Evolutionary conservation across 1,140 invertebrate species (phyloP), one percentile per base, ranked within the genome.

Genomic region (Scaptodrosophila lebanonensis): DNA sequence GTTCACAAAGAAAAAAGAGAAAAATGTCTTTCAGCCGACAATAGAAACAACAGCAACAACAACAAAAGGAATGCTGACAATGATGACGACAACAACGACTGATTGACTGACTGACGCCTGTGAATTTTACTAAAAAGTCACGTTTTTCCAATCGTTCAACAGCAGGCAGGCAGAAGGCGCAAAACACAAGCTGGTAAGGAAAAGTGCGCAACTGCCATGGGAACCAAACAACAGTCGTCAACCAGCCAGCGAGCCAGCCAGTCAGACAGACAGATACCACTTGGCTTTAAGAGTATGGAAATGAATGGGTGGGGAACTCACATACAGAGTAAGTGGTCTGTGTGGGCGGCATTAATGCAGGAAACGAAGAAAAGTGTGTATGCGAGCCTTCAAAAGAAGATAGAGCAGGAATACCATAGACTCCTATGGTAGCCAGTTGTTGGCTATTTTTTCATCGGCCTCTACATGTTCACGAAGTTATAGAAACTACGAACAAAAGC

Each of bases 51-150:
- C 54, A 57, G 15, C 18, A 48, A 48, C 50, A 49, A 60, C 35
- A 27, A 50, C 25, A 18, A 25, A 22, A 56, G 22, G 17, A 52
- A 54, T 42, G 61, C 57, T 35, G 51, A 58, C 15, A 53, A 45
- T 44, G 38, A 43, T 38, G 39, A 54, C 12, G 30, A 22, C 35
- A 27, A 25, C 3, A 32, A 47, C 62, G 60, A 61, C 75, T 67
- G 75, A 82, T 77, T 77, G 73, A 77, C 71, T 73, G 73, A 61
- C 66, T 35, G 40, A 61, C 52, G 49, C 65, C 57, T 66, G 36
- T 51, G 35, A 66, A 45, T 53, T 71, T 59, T 57, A 66, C 66
- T 76, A 63, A 67, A 77, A 77, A 77, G 66, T 77, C 72, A 77
- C 72, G 72, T 77, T 67, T 40, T 25, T 43, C 50, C 22, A 16